phyloP scores from a whole-genome alignment of 2,113 vertebrate genomes.

The Noctilio leporinus region DNA sequence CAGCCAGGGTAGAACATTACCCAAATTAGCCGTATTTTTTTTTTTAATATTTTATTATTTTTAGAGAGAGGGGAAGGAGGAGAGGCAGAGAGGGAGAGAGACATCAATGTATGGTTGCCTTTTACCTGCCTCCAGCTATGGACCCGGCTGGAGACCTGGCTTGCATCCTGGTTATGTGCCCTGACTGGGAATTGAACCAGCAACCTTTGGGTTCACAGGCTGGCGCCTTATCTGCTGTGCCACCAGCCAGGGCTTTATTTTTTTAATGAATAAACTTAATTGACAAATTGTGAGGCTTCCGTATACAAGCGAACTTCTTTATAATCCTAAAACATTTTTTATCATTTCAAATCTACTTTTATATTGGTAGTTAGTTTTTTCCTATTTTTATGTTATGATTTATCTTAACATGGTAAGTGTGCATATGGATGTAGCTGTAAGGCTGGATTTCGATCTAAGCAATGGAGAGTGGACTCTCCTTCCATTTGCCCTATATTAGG shows the following conservation, averaged over 20 bases:
- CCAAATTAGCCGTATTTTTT: background rate
- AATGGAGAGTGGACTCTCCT: background rate
- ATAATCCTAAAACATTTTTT: background rate
- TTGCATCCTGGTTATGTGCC: too few relatives aligned
- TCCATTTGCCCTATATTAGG: background rate
- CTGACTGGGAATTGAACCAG: too few relatives aligned
- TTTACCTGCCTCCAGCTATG: too few relatives aligned
- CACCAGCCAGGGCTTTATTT: too few relatives aligned
- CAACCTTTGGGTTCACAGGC: too few relatives aligned
- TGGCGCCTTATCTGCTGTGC: too few relatives aligned
- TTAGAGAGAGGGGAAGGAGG: too few relatives aligned
- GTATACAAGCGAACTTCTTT: background rate
- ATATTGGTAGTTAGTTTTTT: background rate
- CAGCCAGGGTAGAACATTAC: too few relatives aligned
- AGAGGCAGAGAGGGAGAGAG: too few relatives aligned
- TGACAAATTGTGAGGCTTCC: background rate
- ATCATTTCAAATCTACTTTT: background rate
- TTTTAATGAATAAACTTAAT: background rate
- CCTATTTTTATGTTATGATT: background rate
- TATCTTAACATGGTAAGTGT: background rate
- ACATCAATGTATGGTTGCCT: too few relatives aligned
- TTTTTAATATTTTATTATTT: too few relatives aligned
- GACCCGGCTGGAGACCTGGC: too few relatives aligned
- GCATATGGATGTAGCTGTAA: background rate
- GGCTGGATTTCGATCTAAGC: background rate